These are phyloP conservation scores for Hyalella azteca DNA, from an alignment of 2,888 invertebrate genomes.

Conservation along the genomic window DNA sequence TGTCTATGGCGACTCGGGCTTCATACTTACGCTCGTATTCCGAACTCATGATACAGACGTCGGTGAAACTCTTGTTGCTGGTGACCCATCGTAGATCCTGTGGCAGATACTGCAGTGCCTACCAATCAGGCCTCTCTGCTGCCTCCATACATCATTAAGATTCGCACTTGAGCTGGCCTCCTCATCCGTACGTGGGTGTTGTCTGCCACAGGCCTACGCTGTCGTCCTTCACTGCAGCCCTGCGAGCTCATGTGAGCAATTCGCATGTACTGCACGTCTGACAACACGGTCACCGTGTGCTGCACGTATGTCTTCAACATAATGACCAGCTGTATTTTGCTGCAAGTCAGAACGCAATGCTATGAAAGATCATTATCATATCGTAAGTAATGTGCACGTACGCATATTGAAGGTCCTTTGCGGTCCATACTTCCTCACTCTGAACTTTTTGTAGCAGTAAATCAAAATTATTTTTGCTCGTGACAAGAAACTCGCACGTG, in stretches of 20 bases:
- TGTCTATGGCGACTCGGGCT: no score
- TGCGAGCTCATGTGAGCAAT: background rate
- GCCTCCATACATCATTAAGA: background rate
- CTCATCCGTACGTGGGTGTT: background rate
- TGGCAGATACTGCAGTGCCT: background rate
- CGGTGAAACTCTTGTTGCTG: background rate
- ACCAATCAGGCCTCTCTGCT: slow-evolving; percentile 9
- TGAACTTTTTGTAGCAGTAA: no score
- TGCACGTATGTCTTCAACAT: no score
- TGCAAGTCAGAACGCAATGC: no score
- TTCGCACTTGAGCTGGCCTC: background rate
- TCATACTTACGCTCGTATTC: background rate
- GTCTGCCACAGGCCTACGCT: background rate
- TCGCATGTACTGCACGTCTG: background rate
- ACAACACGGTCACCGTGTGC: background rate
- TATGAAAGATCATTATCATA: no score
- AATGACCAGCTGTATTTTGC: no score
- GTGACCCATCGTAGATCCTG: background rate
- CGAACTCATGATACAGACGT: background rate
- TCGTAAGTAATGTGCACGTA: no score
- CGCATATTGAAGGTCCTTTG: no score
- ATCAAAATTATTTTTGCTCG: no score
- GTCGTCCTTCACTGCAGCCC: background rate
- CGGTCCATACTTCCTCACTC: no score
- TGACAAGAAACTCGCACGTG: no score